Evolutionary conservation across 2,888 invertebrate genomes (phyloP).

Genomic region (Folsomia manolachei): DNA sequence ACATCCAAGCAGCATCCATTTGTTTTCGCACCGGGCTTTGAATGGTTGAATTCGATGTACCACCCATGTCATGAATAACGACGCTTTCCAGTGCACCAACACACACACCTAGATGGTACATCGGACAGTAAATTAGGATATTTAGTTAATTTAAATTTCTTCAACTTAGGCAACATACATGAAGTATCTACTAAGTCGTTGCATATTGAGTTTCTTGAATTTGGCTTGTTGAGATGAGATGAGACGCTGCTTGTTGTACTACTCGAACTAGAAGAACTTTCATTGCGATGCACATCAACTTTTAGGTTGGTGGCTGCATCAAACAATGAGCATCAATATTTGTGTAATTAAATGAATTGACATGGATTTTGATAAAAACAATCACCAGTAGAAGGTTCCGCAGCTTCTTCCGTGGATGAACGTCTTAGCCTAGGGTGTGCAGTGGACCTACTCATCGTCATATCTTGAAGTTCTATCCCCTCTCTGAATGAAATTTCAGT

Average conservation of each 20-base stretch:
- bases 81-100: constrained; percentile 34
- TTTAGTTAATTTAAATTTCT: too few species aligned
- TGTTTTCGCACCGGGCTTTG: background rate
- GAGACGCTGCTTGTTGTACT: constrained; percentile 53
- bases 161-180: background rate
- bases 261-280: constrained; percentile 75
- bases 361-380: background rate
- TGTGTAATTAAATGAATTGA: too few species aligned
- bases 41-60: background rate
- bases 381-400: constrained; percentile 28
- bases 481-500: constrained; percentile 59
- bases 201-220: constrained; percentile 37
- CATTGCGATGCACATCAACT: constrained; percentile 89
- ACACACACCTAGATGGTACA: constrained; percentile 1
- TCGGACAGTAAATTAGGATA: background rate
- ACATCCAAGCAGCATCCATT: background rate
- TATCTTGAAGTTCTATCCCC: constrained; percentile 78
- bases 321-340: constrained; percentile 21
- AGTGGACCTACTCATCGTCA: constrained; percentile 54
- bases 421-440: constrained; percentile 34
- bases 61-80: constrained; percentile 32
- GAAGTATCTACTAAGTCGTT: constrained; percentile 33
- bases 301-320: constrained; percentile 67
- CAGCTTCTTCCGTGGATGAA: constrained; percentile 21
- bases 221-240: background rate